phyloP scores from a whole-genome alignment of 2,888 invertebrate genomes.

The Scaptomyza cyrtandrae region DNA sequence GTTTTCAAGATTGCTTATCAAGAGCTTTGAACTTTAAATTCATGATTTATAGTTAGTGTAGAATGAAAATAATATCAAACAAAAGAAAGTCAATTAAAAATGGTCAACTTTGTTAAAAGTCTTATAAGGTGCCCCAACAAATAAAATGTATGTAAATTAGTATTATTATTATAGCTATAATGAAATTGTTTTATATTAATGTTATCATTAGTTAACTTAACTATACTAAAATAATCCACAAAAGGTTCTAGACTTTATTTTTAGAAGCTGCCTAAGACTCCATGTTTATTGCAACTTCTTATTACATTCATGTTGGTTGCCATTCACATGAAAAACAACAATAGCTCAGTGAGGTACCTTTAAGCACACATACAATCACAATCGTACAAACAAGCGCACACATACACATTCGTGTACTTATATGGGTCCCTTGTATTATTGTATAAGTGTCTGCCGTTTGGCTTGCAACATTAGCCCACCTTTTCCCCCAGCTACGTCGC shows the following conservation, averaged over 20 bases:
- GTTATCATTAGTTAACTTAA: background rate
- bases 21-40: conserved; percentile 26
- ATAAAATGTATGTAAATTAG: too few relatives aligned
- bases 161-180: too few relatives aligned
- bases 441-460: conserved; percentile 50
- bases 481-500: conserved; percentile 15
- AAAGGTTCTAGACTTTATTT: background rate
- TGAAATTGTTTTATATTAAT: background rate
- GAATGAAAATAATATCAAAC: background rate
- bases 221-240: background rate
- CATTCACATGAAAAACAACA: conserved; percentile 25
- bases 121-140: too few relatives aligned
- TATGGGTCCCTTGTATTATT: conserved; percentile 59
- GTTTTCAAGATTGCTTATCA: conserved; percentile 8
- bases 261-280: background rate
- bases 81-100: background rate
- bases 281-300: conserved; percentile 2
- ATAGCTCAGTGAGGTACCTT: conserved; percentile 32
- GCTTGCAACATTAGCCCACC: conserved; percentile 67
- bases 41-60: conserved; percentile 3
- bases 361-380: conserved; percentile 1
- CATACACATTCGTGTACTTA: conserved; percentile 30
- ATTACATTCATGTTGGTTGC: conserved; percentile 44
- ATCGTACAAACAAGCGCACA: background rate
- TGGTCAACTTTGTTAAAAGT: background rate